A percentile compares a stretch with the other conserved stretches of the same genome.
Evolutionary conservation across 2,797 vertebrate genomes (phyloP).

Genomic region (Rhinatrema bivittatum): DNA sequence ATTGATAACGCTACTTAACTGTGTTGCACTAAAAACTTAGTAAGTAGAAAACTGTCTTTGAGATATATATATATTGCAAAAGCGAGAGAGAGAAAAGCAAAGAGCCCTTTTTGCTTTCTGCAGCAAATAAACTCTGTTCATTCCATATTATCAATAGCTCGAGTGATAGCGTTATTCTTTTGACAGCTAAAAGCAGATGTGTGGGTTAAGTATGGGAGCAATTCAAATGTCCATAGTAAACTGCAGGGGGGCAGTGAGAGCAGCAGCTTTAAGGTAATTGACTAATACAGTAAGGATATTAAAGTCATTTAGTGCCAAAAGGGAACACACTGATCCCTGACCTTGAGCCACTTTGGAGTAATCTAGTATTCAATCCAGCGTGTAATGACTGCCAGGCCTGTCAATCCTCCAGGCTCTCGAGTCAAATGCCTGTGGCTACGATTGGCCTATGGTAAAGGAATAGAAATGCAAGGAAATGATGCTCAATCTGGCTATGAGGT

Average conservation of each 20-base stretch:
- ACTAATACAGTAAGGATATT: constrained; percentile 99
- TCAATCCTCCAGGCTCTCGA: constrained; percentile 93
- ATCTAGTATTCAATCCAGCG: constrained; percentile 99
- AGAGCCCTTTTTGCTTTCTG: constrained; percentile 53
- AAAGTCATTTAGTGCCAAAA: constrained; percentile 99
- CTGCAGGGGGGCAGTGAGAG: constrained; percentile 67
- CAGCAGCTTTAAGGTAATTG: constrained; percentile 94
- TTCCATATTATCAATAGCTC: constrained; percentile 61
- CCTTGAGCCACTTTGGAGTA: constrained; percentile 99
- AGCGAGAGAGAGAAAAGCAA: too few relatives aligned
- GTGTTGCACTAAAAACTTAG: too few relatives aligned
- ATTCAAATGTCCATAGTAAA: constrained; percentile 75
- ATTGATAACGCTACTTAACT: too few relatives aligned
- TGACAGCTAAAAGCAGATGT: constrained; percentile 68
- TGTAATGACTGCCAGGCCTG: constrained; percentile 99
- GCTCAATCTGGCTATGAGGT: constrained; percentile 70
- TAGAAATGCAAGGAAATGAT: constrained; percentile 67
- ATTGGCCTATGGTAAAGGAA: constrained; percentile 72
- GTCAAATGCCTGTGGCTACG: constrained; percentile 77
- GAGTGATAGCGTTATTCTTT: constrained; percentile 57
- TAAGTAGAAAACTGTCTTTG: too few relatives aligned
- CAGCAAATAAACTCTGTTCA: constrained; percentile 50
- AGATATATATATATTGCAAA: too few relatives aligned
- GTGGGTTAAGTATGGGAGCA: constrained; percentile 74
- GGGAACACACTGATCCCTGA: constrained; percentile 97